phyloP scores from a whole-genome alignment of 1,140 invertebrate species.

The Agrypnia vestita region DNA sequence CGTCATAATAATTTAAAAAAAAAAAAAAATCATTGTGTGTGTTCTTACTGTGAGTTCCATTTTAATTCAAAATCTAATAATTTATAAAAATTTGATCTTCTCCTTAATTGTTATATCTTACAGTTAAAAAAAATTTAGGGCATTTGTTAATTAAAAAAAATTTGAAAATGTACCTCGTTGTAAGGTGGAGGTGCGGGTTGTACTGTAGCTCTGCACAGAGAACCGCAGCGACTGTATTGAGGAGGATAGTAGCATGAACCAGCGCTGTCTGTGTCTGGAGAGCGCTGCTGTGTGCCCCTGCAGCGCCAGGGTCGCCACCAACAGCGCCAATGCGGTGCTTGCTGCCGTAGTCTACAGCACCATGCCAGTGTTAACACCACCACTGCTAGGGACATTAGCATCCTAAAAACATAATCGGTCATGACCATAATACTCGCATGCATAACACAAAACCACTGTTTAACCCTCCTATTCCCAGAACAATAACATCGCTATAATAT shows the following conservation, averaged over 20 bases:
- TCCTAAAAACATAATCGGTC: constrained; percentile 35
- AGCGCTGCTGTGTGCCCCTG: constrained; percentile 65
- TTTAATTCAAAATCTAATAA: too few relatives aligned
- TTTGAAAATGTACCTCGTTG: constrained; percentile 80
- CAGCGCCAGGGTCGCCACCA: constrained; percentile 70
- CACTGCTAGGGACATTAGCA: constrained; percentile 68
- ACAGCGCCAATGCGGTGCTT: constrained; percentile 70
- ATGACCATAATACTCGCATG: too few relatives aligned
- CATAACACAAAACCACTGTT: too few relatives aligned
- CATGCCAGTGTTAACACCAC: constrained; percentile 80
- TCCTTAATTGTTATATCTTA: too few relatives aligned
- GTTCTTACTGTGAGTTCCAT: too few relatives aligned
- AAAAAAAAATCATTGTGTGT: too few relatives aligned
- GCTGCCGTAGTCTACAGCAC: constrained; percentile 73
- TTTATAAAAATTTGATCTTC: too few relatives aligned
- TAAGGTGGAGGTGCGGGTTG: constrained; percentile 86
- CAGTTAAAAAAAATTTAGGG: too few relatives aligned
- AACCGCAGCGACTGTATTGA: constrained; percentile 85
- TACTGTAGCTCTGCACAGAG: constrained; percentile 84
- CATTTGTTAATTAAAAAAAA: not conserved
- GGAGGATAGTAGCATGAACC: constrained; percentile 85
- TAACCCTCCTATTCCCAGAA: too few relatives aligned
- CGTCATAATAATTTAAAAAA: too few relatives aligned
- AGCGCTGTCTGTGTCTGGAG: constrained; percentile 81
- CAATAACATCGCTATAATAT: too few relatives aligned